These are phyloP conservation scores for Leptopilina syphax DNA, from an alignment of 2,888 invertebrate species.

Conservation along the genomic window DNA sequence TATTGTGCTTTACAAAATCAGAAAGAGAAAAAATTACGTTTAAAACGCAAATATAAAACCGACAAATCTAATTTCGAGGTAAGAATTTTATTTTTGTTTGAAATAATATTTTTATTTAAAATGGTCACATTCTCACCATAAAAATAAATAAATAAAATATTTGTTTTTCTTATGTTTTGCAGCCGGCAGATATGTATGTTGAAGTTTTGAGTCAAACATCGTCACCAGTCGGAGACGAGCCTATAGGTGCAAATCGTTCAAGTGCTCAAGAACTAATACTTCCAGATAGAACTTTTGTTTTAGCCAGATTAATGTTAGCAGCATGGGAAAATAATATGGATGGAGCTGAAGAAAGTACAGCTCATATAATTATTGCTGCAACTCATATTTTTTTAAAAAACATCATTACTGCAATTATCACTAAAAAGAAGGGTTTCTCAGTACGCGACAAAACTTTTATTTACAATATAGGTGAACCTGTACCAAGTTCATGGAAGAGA, in stretches of 20 bases:
- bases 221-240: conserved; percentile 74
- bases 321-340: conserved; percentile 94
- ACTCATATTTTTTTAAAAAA: conserved; percentile 90
- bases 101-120: conserved; percentile 51
- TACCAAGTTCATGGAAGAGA: conserved; percentile 89
- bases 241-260: conserved; percentile 79
- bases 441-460: conserved; percentile 85
- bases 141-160: no score
- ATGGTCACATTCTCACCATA: no score
- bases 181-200: conserved; percentile 76
- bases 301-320: conserved; percentile 89
- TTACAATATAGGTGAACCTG: conserved; percentile 87
- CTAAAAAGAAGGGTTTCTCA: conserved; percentile 90
- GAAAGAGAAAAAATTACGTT: conserved; percentile 69
- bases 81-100: conserved; percentile 65
- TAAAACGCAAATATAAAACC: conserved; percentile 77
- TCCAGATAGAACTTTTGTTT: conserved; percentile 90
- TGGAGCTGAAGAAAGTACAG: conserved; percentile 89
- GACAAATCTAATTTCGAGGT: conserved; percentile 76
- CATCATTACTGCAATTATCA: conserved; percentile 86
- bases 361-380: conserved; percentile 89
- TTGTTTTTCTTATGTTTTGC: conserved; percentile 13
- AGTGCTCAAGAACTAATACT: conserved; percentile 87
- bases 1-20: conserved; percentile 65
- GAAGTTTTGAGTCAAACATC: conserved; percentile 72